phyloP scores from a whole-genome alignment of 2,888 invertebrate species.

The Lamellibrachia columna region DNA sequence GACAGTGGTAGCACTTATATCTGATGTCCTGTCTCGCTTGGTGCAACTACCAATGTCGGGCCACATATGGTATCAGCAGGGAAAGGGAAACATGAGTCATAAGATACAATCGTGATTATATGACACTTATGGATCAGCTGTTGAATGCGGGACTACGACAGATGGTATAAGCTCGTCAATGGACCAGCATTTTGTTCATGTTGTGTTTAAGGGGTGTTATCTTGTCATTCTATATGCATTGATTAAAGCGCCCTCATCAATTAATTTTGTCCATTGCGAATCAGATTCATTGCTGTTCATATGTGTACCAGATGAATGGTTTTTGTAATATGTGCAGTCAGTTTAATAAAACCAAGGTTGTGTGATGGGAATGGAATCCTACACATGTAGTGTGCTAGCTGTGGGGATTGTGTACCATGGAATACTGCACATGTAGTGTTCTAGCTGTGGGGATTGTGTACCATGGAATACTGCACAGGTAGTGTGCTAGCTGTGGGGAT shows the following conservation, averaged over 20 bases:
- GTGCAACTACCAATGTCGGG: not conserved
- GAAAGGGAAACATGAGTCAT: not conserved
- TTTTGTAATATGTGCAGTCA: too few relatives aligned
- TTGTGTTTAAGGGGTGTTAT: not conserved
- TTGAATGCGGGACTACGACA: not conserved
- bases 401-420: too few relatives aligned
- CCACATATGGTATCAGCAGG: not conserved
- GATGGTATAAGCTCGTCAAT: not conserved
- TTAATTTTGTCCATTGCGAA: too few relatives aligned
- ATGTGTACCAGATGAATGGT: too few relatives aligned
- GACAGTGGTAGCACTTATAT: not conserved
- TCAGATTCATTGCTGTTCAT: too few relatives aligned
- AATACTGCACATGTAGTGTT: too few relatives aligned
- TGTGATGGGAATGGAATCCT: too few relatives aligned
- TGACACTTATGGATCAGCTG: not conserved
- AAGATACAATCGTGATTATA: not conserved
- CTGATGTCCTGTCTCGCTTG: not conserved
- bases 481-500: too few relatives aligned
- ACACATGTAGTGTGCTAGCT: too few relatives aligned
- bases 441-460: too few relatives aligned
- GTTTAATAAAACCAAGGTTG: too few relatives aligned
- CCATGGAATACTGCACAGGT: too few relatives aligned
- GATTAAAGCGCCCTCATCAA: not conserved
- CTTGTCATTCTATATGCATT: not conserved
- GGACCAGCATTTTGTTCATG: not conserved